A percentile compares a stretch with the other conserved stretches of the same genome.
Evolutionary conservation across 2,113 vertebrate genomes (phyloP).

Genomic region (Gnathonemus longibarbis): DNA sequence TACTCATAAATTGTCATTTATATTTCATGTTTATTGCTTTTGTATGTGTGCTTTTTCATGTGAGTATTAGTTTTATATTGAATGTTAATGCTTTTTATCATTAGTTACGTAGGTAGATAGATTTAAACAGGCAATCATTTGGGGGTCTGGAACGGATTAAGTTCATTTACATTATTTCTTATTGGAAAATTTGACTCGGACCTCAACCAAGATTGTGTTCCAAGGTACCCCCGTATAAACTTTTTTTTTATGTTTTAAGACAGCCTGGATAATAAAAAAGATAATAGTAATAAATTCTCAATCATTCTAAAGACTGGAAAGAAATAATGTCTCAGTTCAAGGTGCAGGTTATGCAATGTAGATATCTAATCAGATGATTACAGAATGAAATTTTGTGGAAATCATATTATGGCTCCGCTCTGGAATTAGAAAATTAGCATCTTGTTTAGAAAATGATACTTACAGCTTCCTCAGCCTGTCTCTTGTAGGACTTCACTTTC

Average conservation of each 20-base stretch:
- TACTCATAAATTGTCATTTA: no score
- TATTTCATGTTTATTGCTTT: background rate
- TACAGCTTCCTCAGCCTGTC: conserved; percentile 63
- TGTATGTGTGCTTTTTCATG: no score
- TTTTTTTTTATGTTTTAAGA: background rate
- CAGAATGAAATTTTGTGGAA: background rate
- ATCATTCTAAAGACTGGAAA: background rate
- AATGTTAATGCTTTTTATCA: no score
- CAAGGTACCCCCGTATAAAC: no score
- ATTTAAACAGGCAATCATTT: no score
- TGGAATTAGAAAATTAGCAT: background rate
- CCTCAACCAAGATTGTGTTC: no score
- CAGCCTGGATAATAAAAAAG: background rate
- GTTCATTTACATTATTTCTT: no score
- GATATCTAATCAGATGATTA: background rate
- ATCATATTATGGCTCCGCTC: background rate
- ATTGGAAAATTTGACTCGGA: background rate
- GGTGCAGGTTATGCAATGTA: background rate
- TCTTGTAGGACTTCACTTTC: conserved; percentile 68
- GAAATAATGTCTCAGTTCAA: background rate
- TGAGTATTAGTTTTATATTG: no score
- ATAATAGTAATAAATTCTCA: background rate
- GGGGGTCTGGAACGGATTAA: no score
- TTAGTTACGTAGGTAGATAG: no score
- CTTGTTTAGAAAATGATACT: conserved; percentile 37